Conservation (phyloP, 2,888 invertebrate genomes). For the Stenichneumon culpator region DNA sequence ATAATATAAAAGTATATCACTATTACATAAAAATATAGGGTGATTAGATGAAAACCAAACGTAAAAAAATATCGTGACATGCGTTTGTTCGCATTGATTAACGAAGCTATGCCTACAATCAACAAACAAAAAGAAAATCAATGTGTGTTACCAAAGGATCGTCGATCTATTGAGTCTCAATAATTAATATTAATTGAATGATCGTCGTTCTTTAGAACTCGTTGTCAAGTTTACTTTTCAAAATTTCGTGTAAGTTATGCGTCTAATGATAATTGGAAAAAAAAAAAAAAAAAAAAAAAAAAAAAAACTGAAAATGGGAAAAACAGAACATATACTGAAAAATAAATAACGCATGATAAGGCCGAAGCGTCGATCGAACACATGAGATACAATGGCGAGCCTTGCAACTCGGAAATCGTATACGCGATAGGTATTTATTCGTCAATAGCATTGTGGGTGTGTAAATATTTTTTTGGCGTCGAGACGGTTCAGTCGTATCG, state of each 20-base stretch:
- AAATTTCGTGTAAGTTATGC: constrained; percentile 5
- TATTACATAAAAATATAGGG: constrained; percentile 45
- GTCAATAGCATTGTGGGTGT: constrained; percentile 54
- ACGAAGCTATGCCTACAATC: constrained; percentile 39
- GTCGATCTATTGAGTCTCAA: constrained; percentile 10
- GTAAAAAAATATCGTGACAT: constrained; percentile 25
- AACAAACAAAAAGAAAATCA: not conserved
- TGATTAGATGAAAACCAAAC: constrained; percentile 24
- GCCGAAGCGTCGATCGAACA: not conserved
- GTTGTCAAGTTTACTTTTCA: constrained; percentile 9
- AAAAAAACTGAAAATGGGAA: not conserved
- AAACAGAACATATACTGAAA: constrained; percentile 22
- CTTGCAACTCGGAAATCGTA: not conserved
- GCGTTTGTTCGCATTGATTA: constrained; percentile 35
- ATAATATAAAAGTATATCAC: constrained; percentile 61
- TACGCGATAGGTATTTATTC: constrained; percentile 54
- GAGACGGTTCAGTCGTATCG: constrained; percentile 22
- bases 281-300: not conserved
- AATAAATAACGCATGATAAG: constrained; percentile 11
- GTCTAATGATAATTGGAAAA: constrained; percentile 12
- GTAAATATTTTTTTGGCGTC: constrained; percentile 55
- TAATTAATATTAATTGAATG: constrained; percentile 14
- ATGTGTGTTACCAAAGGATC: constrained; percentile 13
- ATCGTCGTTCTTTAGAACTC: constrained; percentile 5
- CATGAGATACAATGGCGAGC: not conserved